A percentile compares a stretch with the other conserved stretches of the same genome.
Conservation (phyloP, 2,888 invertebrate genomes). For the Pammene fasciana region DNA sequence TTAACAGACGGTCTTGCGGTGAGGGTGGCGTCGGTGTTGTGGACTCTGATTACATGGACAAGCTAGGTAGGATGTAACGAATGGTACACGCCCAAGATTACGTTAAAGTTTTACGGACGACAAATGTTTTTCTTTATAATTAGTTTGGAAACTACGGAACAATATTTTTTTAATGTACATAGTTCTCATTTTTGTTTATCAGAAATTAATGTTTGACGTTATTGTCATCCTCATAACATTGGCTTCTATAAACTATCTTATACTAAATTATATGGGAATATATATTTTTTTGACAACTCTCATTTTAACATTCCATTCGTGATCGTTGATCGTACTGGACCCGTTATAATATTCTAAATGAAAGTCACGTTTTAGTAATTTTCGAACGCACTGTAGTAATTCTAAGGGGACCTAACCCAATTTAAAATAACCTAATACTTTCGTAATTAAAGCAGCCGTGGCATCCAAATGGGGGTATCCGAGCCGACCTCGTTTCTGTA, state of each 20-base stretch:
- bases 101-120: background rate
- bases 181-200: too few species aligned
- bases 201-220: too few species aligned
- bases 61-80: conserved; percentile 17
- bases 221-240: too few species aligned
- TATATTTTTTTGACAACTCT: background rate
- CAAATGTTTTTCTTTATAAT: too few species aligned
- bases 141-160: too few species aligned
- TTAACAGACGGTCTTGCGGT: conserved; percentile 34
- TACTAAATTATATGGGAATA: background rate
- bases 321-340: background rate
- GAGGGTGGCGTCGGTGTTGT: conserved; percentile 5
- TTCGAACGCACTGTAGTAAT: conserved; percentile 8
- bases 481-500: conserved; percentile 60
- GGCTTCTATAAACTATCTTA: too few species aligned
- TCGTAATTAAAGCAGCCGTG: conserved; percentile 54
- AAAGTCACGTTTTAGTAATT: conserved; percentile 22
- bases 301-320: background rate
- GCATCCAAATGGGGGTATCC: conserved; percentile 48
- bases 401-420: conserved; percentile 26
- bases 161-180: too few species aligned
- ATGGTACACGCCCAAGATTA: conserved; percentile 18
- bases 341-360: background rate
- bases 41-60: conserved; percentile 34
- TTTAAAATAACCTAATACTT: conserved; percentile 41